Evolutionary conservation across 2,888 invertebrate species (phyloP), one percentile per base, ranked within the genome.

Genomic region (Pachydiplax longipennis): DNA sequence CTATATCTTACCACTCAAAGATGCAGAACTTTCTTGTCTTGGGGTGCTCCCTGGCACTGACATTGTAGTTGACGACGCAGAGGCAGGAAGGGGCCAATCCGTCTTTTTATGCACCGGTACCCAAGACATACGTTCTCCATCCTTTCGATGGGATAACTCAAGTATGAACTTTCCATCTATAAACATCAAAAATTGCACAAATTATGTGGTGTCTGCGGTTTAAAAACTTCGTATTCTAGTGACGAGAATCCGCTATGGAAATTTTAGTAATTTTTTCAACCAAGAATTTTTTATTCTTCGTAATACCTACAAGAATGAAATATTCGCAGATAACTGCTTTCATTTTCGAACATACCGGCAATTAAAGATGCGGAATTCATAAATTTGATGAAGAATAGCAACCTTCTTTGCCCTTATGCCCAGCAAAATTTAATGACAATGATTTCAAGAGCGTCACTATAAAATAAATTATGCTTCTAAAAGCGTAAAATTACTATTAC

Each of bases 151-250:
- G 91, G 96, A 96, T 95, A 98, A 93, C 94, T 98, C 98, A 95
- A 98, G 94, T 93, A 98, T 98, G 94, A 98, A 97, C 94, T 98
- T 98, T 92, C 98, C 98, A 97, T 98, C 98, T 97, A 94, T 87
- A 94, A 94, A 93, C 81, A 90, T 48, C 44, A 90, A n/a, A 31
- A 44, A n/a, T 8, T n/a, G 53, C n/a, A 58, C 15, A 90, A 81
- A 13, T 18, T 31, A 73, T 31, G 25, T 12, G 25, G 73, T 73
- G 8, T 73, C 25, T 25, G 22, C 31, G 25, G 31, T 13, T 0
- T 73, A 73, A 31, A 12, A 15, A n/a, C 8, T 12, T 25, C 18
- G 2, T 40, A 12, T 5, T 81, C 13, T 18, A n/a, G 12, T 22
- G 37, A 25, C 25, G 40, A 15, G 15, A 48, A 81, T n/a, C 18